Conservation (phyloP, 1,140 invertebrate species). For the Elymnias hypermnestra region DNA sequence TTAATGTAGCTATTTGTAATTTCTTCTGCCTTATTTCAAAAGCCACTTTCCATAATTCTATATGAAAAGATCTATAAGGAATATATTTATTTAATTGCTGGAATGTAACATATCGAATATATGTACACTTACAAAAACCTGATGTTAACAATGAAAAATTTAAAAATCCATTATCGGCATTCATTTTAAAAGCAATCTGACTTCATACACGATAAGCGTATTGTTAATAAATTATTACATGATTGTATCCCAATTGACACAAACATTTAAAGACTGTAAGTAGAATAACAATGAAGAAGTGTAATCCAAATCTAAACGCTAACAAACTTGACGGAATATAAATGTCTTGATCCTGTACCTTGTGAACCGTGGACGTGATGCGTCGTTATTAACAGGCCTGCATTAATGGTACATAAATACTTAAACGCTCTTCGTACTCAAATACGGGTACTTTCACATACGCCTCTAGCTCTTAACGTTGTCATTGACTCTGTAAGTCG, state of each 20-base stretch:
- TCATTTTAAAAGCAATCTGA: too few species aligned
- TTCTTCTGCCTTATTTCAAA: too few species aligned
- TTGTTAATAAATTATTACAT: slow-evolving; percentile 47
- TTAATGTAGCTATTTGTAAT: too few species aligned
- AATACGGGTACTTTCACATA: slow-evolving; percentile 44
- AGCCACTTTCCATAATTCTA: too few species aligned
- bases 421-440: slow-evolving; percentile 27
- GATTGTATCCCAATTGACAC: slow-evolving; percentile 64
- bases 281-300: slow-evolving; percentile 68
- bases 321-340: slow-evolving; percentile 65
- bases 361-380: slow-evolving; percentile 72
- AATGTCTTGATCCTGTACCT: slow-evolving; percentile 61
- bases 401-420: slow-evolving; percentile 72
- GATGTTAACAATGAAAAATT: too few species aligned
- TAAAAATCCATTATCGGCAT: too few species aligned
- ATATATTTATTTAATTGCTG: too few species aligned
- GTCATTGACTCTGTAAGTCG: slow-evolving; percentile 29
- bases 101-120: too few species aligned
- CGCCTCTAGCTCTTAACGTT: slow-evolving; percentile 9
- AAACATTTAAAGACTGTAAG: slow-evolving; percentile 45
- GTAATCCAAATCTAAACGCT: slow-evolving; percentile 74
- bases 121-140: too few species aligned
- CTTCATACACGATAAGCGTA: slow-evolving; percentile 35
- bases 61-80: too few species aligned
- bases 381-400: slow-evolving; percentile 63